Conservation (phyloP, 1,140 invertebrate species). For the Lineus longissimus region DNA sequence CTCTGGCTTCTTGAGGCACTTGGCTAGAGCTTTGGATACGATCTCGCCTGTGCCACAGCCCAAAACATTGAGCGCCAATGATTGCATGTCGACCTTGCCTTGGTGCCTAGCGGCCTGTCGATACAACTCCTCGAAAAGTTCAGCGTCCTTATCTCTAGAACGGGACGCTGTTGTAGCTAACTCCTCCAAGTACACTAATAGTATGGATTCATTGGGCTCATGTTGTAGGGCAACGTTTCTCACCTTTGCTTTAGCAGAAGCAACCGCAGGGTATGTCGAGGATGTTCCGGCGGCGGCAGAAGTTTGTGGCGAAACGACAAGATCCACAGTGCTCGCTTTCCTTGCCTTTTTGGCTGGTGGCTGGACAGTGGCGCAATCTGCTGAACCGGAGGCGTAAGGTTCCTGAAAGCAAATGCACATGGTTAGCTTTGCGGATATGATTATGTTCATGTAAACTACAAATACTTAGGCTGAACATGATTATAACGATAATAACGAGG, state of each 20-base stretch:
- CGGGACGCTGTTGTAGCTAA: conserved; percentile 7
- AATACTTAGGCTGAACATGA: too few species aligned
- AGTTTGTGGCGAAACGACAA: too few species aligned
- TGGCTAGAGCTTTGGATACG: conserved; percentile 11
- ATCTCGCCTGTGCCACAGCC: conserved; percentile 10
- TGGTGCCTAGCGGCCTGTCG: conserved; percentile 15
- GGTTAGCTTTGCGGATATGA: too few species aligned
- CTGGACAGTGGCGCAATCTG: too few species aligned
- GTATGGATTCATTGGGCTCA: conserved; percentile 9
- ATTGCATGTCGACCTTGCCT: conserved; percentile 10
- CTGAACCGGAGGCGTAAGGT: too few species aligned
- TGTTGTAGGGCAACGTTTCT: conserved; percentile 13
- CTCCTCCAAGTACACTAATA: conserved; percentile 15
- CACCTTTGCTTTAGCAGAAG: conserved; percentile 18
- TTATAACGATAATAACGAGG: too few species aligned
- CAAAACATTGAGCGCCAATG: conserved; percentile 11
- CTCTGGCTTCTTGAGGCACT: conserved; percentile 8
- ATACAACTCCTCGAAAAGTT: conserved; percentile 16
- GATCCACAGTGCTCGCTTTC: too few species aligned
- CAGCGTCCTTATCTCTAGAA: conserved; percentile 7
- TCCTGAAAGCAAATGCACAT: too few species aligned
- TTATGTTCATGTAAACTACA: too few species aligned
- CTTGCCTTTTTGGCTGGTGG: too few species aligned
- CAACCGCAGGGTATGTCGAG: neutral
- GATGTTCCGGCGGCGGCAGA: too few species aligned